Evolutionary conservation across 2,113 vertebrate species (phyloP), one percentile per base, ranked within the genome.

Genomic region (Capreolus pygargus): DNA sequence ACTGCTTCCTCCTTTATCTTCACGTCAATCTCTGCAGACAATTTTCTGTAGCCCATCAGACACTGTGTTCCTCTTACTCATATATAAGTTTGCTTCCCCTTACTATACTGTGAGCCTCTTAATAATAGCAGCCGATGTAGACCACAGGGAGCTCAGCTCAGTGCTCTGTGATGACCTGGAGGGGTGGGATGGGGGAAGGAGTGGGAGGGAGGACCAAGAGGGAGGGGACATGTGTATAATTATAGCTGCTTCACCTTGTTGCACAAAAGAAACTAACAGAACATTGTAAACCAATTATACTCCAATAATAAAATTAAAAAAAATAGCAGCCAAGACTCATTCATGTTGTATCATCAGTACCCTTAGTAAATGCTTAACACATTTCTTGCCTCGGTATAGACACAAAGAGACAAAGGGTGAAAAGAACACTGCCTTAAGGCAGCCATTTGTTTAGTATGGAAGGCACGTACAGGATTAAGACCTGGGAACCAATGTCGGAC

Each of bases 371-470:
- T 4, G 30, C 36, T 55, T 4, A 17, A 1, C 3, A 3, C 2
- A 0, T 33, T 3, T 28, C 16, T 28, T 33, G 25, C 27, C 50
- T n/a, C 6, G 54, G 7, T 1, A 6, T 25, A 11, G 1, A 16
- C 0, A 7, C 13, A 28, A 43, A 61, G 39, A 52, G 2, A 7
- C 12, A 28, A 0, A 23, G 11, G 16, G n/a, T 61, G 11, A 47
- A 83, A 16, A 55, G 50, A 82, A 7, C 33, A 25, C 3, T 25
- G 52, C 16, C 7, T 13, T 25, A 81, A 58, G 33, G 84, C 30
- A 47, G 28, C 6, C 4, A 15, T 36, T 39, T 8, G 43, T 39
- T 47, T 47, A 1, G 11, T 25, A 7, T 36, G 15, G 7, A 23
- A 45, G 25, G 11, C 3, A 7, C 3, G 17, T 7, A 1, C 3